These are phyloP conservation scores for Eupeodes luniger DNA, from an alignment of 2,888 invertebrate genomes.

Conservation along the genomic window DNA sequence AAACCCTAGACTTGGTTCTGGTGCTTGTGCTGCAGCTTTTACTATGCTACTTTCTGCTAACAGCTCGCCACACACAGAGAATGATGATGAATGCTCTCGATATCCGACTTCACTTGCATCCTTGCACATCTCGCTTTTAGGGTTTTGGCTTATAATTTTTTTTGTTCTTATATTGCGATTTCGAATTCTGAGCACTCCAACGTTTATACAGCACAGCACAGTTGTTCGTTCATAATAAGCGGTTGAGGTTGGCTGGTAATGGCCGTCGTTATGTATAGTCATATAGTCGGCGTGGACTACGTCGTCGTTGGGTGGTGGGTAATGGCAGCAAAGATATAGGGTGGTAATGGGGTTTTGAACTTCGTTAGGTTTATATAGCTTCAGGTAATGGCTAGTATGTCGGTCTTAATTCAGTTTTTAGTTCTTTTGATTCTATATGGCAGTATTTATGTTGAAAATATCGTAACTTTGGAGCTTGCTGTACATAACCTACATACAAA, in stretches of 20 bases:
- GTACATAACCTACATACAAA: neutral
- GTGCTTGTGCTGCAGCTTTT: conserved; percentile 1
- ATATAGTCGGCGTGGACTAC: neutral
- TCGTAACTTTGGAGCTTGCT: neutral
- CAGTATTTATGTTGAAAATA: conserved; percentile 6
- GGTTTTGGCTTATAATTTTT: conserved; percentile 52
- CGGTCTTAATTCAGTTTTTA: conserved; percentile 57
- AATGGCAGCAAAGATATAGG: neutral
- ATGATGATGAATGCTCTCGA: conserved; percentile 75
- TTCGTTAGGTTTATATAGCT: conserved; percentile 41
- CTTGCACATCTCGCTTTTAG: conserved; percentile 67
- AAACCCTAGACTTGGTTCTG: conserved; percentile 10
- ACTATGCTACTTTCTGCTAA: conserved; percentile 7
- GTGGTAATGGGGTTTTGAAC: conserved; percentile 33
- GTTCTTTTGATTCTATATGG: conserved; percentile 28
- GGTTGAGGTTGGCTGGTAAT: conserved; percentile 54
- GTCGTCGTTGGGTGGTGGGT: neutral
- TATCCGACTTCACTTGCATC: conserved; percentile 75
- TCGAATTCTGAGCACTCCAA: conserved; percentile 56
- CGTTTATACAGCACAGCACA: conserved; percentile 24
- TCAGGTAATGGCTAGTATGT: conserved; percentile 44
- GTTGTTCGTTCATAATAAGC: conserved; percentile 57
- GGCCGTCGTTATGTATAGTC: neutral
- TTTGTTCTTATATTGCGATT: conserved; percentile 41
- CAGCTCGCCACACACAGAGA: conserved; percentile 45